These are phyloP conservation scores for Tenthredo livida DNA, from an alignment of 2,888 invertebrate genomes.

Conservation along the genomic window DNA sequence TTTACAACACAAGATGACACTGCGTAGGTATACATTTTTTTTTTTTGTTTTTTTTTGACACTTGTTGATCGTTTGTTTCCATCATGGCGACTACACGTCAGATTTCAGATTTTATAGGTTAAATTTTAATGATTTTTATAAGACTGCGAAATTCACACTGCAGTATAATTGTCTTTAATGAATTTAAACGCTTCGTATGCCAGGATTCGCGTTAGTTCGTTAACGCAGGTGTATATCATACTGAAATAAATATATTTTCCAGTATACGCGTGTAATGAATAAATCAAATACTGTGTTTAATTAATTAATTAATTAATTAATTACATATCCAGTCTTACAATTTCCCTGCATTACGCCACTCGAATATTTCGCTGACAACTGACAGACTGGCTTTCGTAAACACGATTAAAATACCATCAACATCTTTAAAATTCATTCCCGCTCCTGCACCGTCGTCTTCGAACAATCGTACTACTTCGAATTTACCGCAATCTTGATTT, in stretches of 20 bases:
- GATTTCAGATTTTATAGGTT: neutral
- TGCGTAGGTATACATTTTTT: too few species aligned
- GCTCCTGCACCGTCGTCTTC: neutral
- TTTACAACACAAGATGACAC: neutral
- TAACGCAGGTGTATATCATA: conserved; percentile 5
- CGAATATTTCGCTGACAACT: neutral
- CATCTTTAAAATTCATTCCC: neutral
- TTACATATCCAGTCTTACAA: too few species aligned
- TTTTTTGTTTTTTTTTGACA: neutral
- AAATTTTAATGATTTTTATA: neutral
- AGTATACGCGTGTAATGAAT: too few species aligned
- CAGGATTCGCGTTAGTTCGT: neutral
- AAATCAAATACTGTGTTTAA: too few species aligned
- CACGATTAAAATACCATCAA: neutral
- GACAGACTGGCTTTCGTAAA: neutral
- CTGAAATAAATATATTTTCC: neutral
- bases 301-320: too few species aligned
- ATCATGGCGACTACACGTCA: neutral
- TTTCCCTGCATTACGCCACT: conserved; percentile 8
- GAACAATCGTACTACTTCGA: neutral
- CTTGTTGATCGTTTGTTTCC: neutral
- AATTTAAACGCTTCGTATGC: conserved; percentile 13
- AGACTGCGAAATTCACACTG: neutral
- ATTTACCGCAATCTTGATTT: neutral
- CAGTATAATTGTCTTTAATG: neutral